A percentile compares a stretch with the other conserved stretches of the same genome.
Evolutionary conservation across 2,797 vertebrate species (phyloP).

Genomic region (Anolis apletophallus): DNA sequence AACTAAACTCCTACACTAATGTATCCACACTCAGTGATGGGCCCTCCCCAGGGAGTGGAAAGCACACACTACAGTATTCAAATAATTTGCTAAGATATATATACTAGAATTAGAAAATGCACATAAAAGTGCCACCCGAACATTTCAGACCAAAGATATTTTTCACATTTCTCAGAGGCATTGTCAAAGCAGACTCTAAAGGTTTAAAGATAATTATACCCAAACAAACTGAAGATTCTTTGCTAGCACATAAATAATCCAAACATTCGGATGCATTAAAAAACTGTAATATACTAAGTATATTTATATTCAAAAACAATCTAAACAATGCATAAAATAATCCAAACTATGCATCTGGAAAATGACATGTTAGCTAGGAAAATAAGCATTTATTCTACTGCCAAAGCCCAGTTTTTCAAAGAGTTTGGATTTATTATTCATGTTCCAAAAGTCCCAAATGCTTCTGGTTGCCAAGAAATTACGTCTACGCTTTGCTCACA

Average conservation of each 20-base stretch:
- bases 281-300: background rate
- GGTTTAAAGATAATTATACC: slow-evolving; percentile 6
- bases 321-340: slow-evolving; percentile 1
- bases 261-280: background rate
- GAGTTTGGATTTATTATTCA: background rate
- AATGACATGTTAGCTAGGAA: background rate
- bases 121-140: background rate
- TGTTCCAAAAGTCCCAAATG: background rate
- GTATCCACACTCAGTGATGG: background rate
- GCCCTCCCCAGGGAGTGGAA: background rate
- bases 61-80: background rate
- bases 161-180: slow-evolving; percentile 5
- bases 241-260: slow-evolving; percentile 6
- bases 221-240: slow-evolving; percentile 1
- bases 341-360: background rate
- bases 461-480: background rate
- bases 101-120: background rate
- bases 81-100: background rate
- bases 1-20: background rate
- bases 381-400: slow-evolving; percentile 17
- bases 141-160: background rate
- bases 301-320: background rate
- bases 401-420: slow-evolving; percentile 1
- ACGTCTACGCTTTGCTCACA: background rate
- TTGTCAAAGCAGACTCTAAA: slow-evolving; percentile 12